Percentiles rank a stretch among this genome's conserved stretches.
phyloP scores from a whole-genome alignment of 2,888 invertebrate genomes.

The Minunthozetes semirufus region DNA sequence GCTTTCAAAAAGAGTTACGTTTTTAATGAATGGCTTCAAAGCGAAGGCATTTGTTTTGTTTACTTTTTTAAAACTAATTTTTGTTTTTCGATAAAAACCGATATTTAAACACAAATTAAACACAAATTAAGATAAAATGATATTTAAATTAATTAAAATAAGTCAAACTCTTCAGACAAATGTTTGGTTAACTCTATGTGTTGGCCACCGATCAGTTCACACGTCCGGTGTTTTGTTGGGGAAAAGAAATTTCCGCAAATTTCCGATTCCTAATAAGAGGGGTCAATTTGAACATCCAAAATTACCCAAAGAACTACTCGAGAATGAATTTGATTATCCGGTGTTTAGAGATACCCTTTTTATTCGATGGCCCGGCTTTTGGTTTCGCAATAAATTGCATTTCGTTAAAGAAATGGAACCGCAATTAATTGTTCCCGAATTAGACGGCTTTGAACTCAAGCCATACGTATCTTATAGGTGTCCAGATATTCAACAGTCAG shows the following conservation, averaged over 20 bases:
- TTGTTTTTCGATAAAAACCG: not conserved
- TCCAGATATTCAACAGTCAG: slow-evolving; percentile 65
- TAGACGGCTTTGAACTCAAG: slow-evolving; percentile 70
- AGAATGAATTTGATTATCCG: slow-evolving; percentile 36
- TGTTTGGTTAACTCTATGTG: not conserved
- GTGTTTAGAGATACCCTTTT: slow-evolving; percentile 31
- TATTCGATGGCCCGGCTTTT: slow-evolving; percentile 38
- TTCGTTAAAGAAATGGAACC: slow-evolving; percentile 78
- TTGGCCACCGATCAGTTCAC: not conserved
- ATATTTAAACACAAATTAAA: not conserved
- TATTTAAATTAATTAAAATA: not conserved
- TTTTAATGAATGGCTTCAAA: not conserved
- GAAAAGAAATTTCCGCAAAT: slow-evolving; percentile 75
- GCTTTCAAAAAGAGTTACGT: not conserved
- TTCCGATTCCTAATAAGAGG: slow-evolving; percentile 65
- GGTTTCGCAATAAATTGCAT: slow-evolving; percentile 37
- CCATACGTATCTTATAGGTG: slow-evolving; percentile 88
- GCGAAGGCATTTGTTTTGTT: not conserved
- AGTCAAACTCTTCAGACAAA: not conserved
- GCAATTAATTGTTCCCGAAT: slow-evolving; percentile 82
- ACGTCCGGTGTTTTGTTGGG: slow-evolving; percentile 49
- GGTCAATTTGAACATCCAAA: slow-evolving; percentile 55
- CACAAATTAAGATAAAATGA: not conserved
- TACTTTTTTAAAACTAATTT: no score
- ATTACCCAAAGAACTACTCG: slow-evolving; percentile 33